Evolutionary conservation across 35 echinoderm and acorn worm genomes (phyloP), one percentile per base, ranked within the genome.

Genomic region (Strongylocentrotus purpuratus): DNA sequence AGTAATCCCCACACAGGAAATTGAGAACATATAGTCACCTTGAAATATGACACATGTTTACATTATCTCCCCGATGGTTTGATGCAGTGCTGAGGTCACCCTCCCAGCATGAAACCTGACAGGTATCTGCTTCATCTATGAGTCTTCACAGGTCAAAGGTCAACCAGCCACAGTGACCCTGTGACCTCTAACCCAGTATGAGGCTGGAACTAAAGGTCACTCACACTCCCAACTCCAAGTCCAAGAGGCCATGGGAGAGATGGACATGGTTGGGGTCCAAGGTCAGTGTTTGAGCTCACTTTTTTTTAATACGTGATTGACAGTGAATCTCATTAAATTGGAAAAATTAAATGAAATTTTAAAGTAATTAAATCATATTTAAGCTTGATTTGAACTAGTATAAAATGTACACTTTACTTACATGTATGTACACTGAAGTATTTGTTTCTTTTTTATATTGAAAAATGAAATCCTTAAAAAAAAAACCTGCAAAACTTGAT

Each of bases 161-260:
- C 32, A 45, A 13, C 28, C 22, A 31, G 33, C 85, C 14, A 11
- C 25, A 89, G 32, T 89, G 87, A 88, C 87, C 31, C 45, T 22
- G 9, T 86, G 87, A 89, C 87, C 33, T 25, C 87, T 91, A 86
- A 41, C 86, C 28, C 94, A 97, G 47, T 46, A 98, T 98, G 97
- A 96, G 96, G 91, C 94, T 98, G 13, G 97, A 98, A 85, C 20
- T 98, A 4, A 98, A 96, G 93, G 97, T 98, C 65, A 98, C 88
- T 71, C 97, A 98, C 85, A 95, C 96, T 33, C 97, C 97, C 33
- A 96, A 98, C 90, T 94, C 95, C 14, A 98, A 98, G 88, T 98
- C 97, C 70, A 98, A 98, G 92, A 86, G 95, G 52, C 97, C 97
- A 94, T 98, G 97, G 97, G 86, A 46, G 48, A 94, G 87, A 86